phyloP scores from a whole-genome alignment of 2,888 invertebrate species.

The Trissolcus brochymenae region DNA sequence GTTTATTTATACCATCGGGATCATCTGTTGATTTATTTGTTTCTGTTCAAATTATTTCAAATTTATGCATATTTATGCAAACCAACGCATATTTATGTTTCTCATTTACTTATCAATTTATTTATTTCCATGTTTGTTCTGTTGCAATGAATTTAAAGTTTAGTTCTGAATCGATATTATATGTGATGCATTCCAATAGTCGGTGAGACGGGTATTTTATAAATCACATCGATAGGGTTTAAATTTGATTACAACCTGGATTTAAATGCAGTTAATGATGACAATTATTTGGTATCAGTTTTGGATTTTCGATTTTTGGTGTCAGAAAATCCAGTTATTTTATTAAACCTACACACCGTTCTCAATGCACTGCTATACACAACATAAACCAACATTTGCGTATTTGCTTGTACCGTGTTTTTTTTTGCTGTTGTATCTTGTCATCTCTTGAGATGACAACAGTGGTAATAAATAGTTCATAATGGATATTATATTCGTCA shows the following conservation, averaged over 20 bases:
- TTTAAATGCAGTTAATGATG: slow-evolving; percentile 3
- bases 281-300: no score
- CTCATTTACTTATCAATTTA: no score
- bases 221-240: background rate
- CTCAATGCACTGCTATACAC: no score
- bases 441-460: background rate
- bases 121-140: slow-evolving; percentile 8
- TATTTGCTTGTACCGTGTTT: background rate
- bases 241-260: background rate
- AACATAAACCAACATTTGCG: no score
- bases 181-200: slow-evolving; percentile 5
- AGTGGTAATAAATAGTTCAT: no score
- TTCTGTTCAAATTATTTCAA: slow-evolving; percentile 14
- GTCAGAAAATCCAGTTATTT: background rate
- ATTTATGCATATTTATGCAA: slow-evolving; percentile 17
- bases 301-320: no score
- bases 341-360: background rate
- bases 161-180: slow-evolving; percentile 29
- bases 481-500: slow-evolving; percentile 5
- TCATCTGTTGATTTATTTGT: slow-evolving; percentile 10
- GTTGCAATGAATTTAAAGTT: slow-evolving; percentile 16
- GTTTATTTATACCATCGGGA: background rate
- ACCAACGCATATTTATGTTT: slow-evolving; percentile 24
- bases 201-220: slow-evolving; percentile 7
- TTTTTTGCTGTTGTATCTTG: background rate